A percentile compares a stretch with the other conserved stretches of the same genome.
Evolutionary conservation across 1,140 invertebrate species (phyloP).

Genomic region (Calosoma granatense): DNA sequence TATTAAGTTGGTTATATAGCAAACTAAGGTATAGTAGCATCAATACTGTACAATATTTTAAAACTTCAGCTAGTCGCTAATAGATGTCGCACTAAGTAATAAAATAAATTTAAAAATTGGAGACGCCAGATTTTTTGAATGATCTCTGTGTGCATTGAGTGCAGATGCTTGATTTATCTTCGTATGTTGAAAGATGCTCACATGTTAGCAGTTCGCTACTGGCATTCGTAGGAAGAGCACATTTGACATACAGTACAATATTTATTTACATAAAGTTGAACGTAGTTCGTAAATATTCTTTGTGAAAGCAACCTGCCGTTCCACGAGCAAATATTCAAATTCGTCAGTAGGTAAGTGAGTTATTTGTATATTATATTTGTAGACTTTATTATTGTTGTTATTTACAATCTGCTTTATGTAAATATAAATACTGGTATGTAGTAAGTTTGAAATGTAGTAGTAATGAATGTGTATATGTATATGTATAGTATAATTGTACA

Average conservation of each 20-base stretch:
- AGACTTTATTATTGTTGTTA: not conserved
- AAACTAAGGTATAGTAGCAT: no score
- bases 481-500: not conserved
- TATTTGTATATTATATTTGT: not conserved
- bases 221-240: not conserved
- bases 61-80: no score
- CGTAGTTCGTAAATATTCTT: not conserved
- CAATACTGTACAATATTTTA: no score
- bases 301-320: not conserved
- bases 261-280: not conserved
- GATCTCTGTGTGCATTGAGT: not conserved
- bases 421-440: not conserved
- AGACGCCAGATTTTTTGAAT: conserved; percentile 3
- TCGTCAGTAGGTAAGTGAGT: not conserved
- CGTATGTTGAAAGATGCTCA: not conserved
- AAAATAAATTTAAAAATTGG: not conserved
- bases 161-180: conserved; percentile 7
- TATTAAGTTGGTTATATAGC: no score
- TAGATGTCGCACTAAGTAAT: not conserved
- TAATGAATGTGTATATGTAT: no score
- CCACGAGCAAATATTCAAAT: not conserved
- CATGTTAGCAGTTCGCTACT: not conserved
- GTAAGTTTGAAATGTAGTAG: not conserved
- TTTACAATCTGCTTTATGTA: not conserved
- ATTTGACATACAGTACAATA: not conserved